Base-by-base conservation (phyloP, 2,797 vertebrate genomes). In the Sphenodon punctatus region DNA sequence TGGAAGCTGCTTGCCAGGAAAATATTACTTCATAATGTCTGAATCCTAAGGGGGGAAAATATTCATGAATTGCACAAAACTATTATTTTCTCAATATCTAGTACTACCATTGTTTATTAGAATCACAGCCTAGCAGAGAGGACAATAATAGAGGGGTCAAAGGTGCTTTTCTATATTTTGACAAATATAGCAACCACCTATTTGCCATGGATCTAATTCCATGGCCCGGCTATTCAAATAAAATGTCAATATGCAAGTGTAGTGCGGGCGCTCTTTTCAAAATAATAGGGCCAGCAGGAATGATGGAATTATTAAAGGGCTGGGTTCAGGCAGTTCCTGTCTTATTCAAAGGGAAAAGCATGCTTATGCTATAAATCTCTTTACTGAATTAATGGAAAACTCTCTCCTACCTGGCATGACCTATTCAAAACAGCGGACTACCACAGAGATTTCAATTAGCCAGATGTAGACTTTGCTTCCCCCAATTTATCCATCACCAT, bases 11-110 rank as follows among this genome's bases (percentile, higher is more conserved):
- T n/a, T n/a, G n/a, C n/a, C n/a, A n/a, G 5, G 8, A 71, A 80
- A 88, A 86, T 78, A 72, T n/a, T 67, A 70, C 30, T 74, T 36
- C 46, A 30, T 74, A 10, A 34, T 85, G 78, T 76, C 46, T 77
- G 70, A 73, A 66, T 20, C 43, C 27, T 46, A 60, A 45, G 27
- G 4, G 9, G 80, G 41, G 60, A 68, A 88, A 71, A 66, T 48
- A 83, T 63, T 81, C 2, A 80, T 22, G 36, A 88, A 76, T 66
- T 32, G 71, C 46, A 43, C 65, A 78, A 84, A 75, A 16, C 10
- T 0, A 22, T 75, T 71, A 41, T 78, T 88, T 89, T 27, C 43
- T 71, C 16, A 69, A 67, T n/a, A 74, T 71, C 68, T 36, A 41
- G 45, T n/a, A n/a, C 27, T 64, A 59, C 23, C 82, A 74, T 85